Evolutionary conservation across 2,888 invertebrate species (phyloP).

Genomic region (Hymenopus coronatus): DNA sequence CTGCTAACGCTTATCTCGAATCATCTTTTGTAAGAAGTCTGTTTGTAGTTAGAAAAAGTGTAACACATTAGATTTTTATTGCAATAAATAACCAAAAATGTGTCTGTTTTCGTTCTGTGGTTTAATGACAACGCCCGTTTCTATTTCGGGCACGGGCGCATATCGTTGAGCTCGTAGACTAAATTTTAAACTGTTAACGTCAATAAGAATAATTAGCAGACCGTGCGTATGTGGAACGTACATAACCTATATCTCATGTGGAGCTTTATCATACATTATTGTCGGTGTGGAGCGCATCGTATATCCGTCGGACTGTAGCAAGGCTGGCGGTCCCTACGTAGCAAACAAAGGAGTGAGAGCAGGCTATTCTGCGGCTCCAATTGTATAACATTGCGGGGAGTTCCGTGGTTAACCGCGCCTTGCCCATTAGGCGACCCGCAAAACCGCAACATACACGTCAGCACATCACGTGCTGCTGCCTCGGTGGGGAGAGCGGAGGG

Average conservation of each 20-base stretch:
- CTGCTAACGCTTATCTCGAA: too few species aligned
- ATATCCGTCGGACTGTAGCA: slow-evolving; percentile 4
- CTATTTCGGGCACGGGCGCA: too few species aligned
- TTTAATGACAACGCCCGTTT: too few species aligned
- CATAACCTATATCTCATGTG: slow-evolving; percentile 10
- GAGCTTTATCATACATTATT: slow-evolving; percentile 23
- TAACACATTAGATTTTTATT: too few species aligned
- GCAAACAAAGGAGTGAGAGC: neutral
- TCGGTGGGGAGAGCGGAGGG: neutral
- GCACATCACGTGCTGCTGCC: slow-evolving; percentile 11
- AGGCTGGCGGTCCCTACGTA: neutral
- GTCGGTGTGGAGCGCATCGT: slow-evolving; percentile 8
- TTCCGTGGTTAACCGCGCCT: slow-evolving; percentile 31
- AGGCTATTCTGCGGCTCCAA: slow-evolving; percentile 13
- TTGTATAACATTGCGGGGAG: slow-evolving; percentile 30
- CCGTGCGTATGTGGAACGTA: neutral
- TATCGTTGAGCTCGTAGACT: neutral
- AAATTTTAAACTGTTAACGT: slow-evolving; percentile 22
- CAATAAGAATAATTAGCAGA: slow-evolving; percentile 13
- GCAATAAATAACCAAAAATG: too few species aligned
- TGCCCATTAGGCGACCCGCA: slow-evolving; percentile 32
- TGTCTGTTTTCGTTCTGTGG: too few species aligned
- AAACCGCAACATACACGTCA: slow-evolving; percentile 31
- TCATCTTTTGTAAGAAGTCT: too few species aligned
- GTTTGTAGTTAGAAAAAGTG: too few species aligned